Evolutionary conservation across 2,888 invertebrate genomes (phyloP).

Genomic region (Hemithea aestivaria): DNA sequence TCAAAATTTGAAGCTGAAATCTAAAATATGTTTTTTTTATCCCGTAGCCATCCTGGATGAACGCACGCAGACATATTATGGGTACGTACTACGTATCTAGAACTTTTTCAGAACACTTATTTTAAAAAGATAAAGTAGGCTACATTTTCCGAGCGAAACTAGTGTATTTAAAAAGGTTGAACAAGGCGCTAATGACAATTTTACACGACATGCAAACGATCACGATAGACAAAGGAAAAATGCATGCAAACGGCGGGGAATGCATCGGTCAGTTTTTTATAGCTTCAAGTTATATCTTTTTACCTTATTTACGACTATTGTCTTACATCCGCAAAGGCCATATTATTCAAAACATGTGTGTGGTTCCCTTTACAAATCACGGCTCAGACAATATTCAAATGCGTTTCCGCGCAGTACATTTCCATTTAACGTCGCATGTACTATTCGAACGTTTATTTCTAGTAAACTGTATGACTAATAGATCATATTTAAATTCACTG

Average conservation of each 20-base stretch:
- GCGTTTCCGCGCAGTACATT: slow-evolving; percentile 43
- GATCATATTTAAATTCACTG: slow-evolving; percentile 21
- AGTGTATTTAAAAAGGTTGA: too few species aligned
- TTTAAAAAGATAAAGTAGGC: too few species aligned
- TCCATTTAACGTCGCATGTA: slow-evolving; percentile 41
- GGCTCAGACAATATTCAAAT: slow-evolving; percentile 42
- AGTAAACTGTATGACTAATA: slow-evolving; percentile 30
- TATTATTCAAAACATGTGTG: slow-evolving; percentile 31
- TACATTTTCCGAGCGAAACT: too few species aligned
- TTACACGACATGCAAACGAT: too few species aligned
- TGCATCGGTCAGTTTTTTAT: slow-evolving; percentile 10
- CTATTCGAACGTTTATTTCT: slow-evolving; percentile 30
- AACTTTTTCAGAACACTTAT: too few species aligned
- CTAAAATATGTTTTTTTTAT: too few species aligned
- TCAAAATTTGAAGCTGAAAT: too few species aligned
- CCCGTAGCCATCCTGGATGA: too few species aligned
- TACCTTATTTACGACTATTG: slow-evolving; percentile 16
- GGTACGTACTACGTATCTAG: too few species aligned
- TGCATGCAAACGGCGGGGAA: not conserved
- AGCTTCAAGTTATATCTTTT: too few species aligned
- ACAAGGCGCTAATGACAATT: too few species aligned
- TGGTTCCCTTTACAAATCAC: slow-evolving; percentile 35
- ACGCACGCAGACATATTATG: too few species aligned
- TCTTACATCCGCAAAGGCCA: slow-evolving; percentile 17
- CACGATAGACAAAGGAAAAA: not conserved